A percentile compares a stretch with the other conserved stretches of the same genome.
Evolutionary conservation across 2,797 vertebrate species (phyloP).

Genomic region (Sebastes vulpes): DNA sequence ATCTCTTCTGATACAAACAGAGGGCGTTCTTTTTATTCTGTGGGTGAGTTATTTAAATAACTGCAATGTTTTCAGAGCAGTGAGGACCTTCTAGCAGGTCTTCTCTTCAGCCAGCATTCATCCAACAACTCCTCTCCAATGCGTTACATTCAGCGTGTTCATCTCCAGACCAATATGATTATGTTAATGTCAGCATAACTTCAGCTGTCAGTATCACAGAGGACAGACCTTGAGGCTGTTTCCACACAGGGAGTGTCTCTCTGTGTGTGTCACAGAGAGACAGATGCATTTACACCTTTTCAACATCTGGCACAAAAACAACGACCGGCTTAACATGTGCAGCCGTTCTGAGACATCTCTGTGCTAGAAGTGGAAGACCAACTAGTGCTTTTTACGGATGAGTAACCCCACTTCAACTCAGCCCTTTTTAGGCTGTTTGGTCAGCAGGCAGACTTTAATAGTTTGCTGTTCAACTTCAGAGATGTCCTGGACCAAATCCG

Average conservation of each 20-base stretch:
- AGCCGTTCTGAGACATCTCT: not conserved
- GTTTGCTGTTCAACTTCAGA: conserved; percentile 44
- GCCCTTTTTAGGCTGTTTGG: conserved; percentile 24
- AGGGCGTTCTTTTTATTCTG: no score
- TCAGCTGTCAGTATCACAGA: not conserved
- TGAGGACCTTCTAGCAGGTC: no score
- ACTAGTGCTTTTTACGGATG: not conserved
- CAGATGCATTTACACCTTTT: not conserved
- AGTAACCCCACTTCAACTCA: conserved; percentile 17
- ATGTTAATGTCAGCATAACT: not conserved
- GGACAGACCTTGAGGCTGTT: not conserved
- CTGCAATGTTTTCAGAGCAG: no score
- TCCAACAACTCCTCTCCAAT: not conserved
- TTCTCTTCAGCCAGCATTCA: not conserved
- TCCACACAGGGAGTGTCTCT: not conserved
- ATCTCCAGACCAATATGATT: not conserved
- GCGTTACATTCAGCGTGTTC: not conserved
- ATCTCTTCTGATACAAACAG: not conserved
- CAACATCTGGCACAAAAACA: not conserved
- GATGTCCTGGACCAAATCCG: conserved; percentile 29
- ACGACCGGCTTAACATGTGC: not conserved
- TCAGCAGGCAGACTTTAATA: conserved; percentile 50
- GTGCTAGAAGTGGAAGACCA: not conserved
- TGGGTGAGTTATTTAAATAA: no score
- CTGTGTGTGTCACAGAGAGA: not conserved